Conservation (phyloP, 2,113 vertebrate species). For the Silurus asotus region DNA sequence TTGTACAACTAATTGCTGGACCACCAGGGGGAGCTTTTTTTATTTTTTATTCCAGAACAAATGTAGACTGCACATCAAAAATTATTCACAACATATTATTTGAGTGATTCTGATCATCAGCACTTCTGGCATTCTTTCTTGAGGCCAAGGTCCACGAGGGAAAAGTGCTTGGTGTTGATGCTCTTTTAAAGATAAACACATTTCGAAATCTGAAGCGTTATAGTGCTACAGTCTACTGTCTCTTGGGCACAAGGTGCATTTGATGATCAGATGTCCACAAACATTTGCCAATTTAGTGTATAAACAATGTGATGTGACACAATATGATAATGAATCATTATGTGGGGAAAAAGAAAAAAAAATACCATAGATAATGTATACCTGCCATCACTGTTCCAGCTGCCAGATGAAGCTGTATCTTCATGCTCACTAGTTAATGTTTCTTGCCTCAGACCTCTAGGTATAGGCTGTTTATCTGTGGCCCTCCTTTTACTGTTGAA, state of each 20-base stretch:
- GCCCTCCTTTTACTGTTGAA: slow-evolving; percentile 12
- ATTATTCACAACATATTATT: neutral
- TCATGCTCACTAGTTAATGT: slow-evolving; percentile 7
- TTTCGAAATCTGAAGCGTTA: neutral
- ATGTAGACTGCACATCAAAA: neutral
- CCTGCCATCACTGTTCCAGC: slow-evolving; percentile 33
- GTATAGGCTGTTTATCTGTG: slow-evolving; percentile 3
- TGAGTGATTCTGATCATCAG: neutral
- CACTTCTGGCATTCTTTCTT: neutral
- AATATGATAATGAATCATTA: neutral
- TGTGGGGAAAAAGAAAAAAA: neutral
- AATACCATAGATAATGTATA: neutral
- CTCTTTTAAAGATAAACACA: neutral
- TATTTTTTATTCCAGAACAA: neutral
- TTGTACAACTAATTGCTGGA: neutral
- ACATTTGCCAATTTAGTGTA: neutral
- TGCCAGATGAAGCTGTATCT: slow-evolving; percentile 12
- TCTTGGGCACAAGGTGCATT: too few species aligned
- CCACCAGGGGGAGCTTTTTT: neutral
- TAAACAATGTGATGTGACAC: neutral
- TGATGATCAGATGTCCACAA: neutral
- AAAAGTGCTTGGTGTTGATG: neutral
- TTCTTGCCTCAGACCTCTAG: slow-evolving; percentile 12
- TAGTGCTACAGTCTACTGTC: neutral
- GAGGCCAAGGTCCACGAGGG: neutral